Evolutionary conservation across 1,140 invertebrate species (phyloP).

Genomic region (Drosophila nigromelanica): DNA sequence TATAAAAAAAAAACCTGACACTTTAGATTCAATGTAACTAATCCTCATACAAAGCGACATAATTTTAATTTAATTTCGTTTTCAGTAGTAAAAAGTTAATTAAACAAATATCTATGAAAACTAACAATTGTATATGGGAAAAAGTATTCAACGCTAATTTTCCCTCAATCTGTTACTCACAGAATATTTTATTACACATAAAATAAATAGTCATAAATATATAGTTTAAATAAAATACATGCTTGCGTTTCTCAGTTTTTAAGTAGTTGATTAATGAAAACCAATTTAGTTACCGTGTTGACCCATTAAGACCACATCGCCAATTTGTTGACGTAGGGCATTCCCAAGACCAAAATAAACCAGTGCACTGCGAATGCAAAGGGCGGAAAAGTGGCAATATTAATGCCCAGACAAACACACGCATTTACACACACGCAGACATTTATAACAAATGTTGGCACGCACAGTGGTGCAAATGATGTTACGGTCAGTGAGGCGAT

Average conservation of each 20-base stretch:
- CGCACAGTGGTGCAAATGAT: constrained; percentile 55
- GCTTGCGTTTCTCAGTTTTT: too few species aligned
- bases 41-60: too few species aligned
- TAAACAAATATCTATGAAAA: too few species aligned
- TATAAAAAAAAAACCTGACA: too few species aligned
- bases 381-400: constrained; percentile 59
- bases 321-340: constrained; percentile 21
- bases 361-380: constrained; percentile 49
- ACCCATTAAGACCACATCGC: background rate
- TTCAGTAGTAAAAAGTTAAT: too few species aligned
- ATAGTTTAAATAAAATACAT: too few species aligned
- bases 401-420: constrained; percentile 54
- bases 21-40: too few species aligned
- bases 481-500: constrained; percentile 30
- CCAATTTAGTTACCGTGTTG: background rate
- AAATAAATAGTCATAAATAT: too few species aligned
- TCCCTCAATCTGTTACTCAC: too few species aligned
- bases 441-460: constrained; percentile 54
- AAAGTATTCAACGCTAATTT: background rate
- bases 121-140: background rate
- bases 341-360: constrained; percentile 27
- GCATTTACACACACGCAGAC: constrained; percentile 10
- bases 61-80: too few species aligned
- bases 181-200: too few species aligned
- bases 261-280: too few species aligned